phyloP scores from a whole-genome alignment of 2,113 vertebrate genomes.

The Chaetodon auriga region DNA sequence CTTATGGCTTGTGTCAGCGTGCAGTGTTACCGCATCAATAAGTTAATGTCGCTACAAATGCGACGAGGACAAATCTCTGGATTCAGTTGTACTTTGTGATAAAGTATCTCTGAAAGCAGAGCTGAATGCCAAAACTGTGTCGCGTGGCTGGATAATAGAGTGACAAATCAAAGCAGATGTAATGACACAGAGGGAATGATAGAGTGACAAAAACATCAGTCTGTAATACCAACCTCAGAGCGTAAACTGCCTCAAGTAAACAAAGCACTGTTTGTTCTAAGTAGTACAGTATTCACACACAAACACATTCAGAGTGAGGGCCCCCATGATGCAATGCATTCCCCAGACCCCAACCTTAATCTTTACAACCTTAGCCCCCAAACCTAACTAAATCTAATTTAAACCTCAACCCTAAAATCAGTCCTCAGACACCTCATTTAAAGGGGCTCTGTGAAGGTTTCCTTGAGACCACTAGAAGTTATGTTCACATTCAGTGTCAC shows the following conservation, averaged over 20 bases:
- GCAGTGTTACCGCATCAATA: background rate
- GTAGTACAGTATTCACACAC: background rate
- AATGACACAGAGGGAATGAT: slow-evolving; percentile 44
- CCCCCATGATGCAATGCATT: background rate
- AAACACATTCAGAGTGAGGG: background rate
- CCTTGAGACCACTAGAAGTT: no score
- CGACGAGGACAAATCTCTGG: slow-evolving; percentile 20
- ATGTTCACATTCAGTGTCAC: background rate
- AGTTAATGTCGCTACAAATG: slow-evolving; percentile 13
- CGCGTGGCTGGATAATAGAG: slow-evolving; percentile 42
- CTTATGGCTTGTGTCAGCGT: background rate
- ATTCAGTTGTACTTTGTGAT: slow-evolving; percentile 25
- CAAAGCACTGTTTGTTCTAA: slow-evolving; percentile 17
- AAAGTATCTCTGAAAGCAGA: slow-evolving; percentile 41
- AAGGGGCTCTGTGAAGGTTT: background rate
- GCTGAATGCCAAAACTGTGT: slow-evolving; percentile 1
- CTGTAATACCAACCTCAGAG: background rate
- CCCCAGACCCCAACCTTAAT: background rate
- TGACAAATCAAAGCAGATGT: slow-evolving; percentile 60
- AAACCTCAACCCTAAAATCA: background rate
- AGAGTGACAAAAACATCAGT: slow-evolving; percentile 13
- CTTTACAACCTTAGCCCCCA: background rate
- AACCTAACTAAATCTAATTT: background rate
- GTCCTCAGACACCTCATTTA: background rate
- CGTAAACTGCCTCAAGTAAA: background rate